Base-by-base conservation (phyloP, 2,888 invertebrate genomes). In the Neocrepidodera transversa region DNA sequence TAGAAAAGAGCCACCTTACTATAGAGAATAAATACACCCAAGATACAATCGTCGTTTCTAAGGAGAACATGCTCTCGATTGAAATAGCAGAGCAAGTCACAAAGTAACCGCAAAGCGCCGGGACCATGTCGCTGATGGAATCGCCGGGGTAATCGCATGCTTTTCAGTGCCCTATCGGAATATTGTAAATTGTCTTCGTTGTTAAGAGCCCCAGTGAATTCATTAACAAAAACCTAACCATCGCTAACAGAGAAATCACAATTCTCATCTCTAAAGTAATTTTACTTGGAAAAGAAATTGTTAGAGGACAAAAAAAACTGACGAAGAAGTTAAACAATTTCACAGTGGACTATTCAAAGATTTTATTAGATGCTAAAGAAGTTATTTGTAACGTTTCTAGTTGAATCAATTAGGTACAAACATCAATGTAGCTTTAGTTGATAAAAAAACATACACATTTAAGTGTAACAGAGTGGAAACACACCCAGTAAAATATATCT, bases 1-100 rank as follows among this genome's bases (percentile, higher is more conserved):
- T n/a, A n/a, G n/a, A n/a, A n/a, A 11, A 32, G 32, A 13, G 42
- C 54, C 26, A 36, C 54, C 45, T 16, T 32, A 54, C 54, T 54
- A 54, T 54, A 45, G 14, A 30, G 36, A 54, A 47, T 54, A 54
- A 45, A 54, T 54, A 35, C 35, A 8, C 6, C 23, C 64, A 69
- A 74, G 78, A 78, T 78, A 78, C 74, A 74, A 78, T 78, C 78
- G 74, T 54, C 54, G 54, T 74, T 70, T 72, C 70, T 73, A 70
- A 71, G 66, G 62, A 74, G 73, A 78, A 78, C 76, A 76, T 76
- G 78, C 76, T 76, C 77, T 71, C 77, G 77, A 78, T 78, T 76
- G 76, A 75, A 76, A 76, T 73, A 74, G 73, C 73, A 69, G 65
- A 64, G 59, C 62, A 61, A 63, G 58, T 60, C 59, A 69, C 71